Evolutionary conservation across 2,888 invertebrate genomes (phyloP).

Genomic region (Schizaphis graminum): DNA sequence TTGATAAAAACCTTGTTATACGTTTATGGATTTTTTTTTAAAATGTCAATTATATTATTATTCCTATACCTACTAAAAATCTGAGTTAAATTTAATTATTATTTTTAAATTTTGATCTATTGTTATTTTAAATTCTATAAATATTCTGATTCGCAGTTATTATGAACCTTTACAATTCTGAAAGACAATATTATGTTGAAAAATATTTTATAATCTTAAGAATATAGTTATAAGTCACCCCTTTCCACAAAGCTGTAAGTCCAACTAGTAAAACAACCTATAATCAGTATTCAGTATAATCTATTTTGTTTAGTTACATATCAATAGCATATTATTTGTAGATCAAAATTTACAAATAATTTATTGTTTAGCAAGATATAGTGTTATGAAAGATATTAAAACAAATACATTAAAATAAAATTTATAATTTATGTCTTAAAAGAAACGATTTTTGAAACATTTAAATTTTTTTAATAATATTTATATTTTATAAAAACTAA

Average conservation of each 20-base stretch:
- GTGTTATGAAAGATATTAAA: not conserved
- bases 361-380: not conserved
- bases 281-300: too few species aligned
- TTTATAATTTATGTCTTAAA: not conserved
- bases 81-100: not conserved
- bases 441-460: not conserved
- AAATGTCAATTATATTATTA: not conserved
- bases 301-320: not conserved
- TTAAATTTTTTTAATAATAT: not conserved
- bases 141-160: not conserved
- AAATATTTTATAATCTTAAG: not conserved
- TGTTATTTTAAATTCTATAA: not conserved
- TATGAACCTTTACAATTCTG: not conserved
- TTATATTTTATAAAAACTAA: not conserved
- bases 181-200: not conserved
- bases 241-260: not conserved
- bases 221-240: not conserved
- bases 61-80: not conserved
- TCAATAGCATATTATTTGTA: not conserved
- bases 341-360: not conserved
- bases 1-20: not conserved
- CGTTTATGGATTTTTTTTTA: not conserved
- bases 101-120: not conserved
- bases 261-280: not conserved
- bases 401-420: not conserved